Base-by-base conservation (phyloP, 2,113 vertebrate genomes). In the Hyaena hyaena region DNA sequence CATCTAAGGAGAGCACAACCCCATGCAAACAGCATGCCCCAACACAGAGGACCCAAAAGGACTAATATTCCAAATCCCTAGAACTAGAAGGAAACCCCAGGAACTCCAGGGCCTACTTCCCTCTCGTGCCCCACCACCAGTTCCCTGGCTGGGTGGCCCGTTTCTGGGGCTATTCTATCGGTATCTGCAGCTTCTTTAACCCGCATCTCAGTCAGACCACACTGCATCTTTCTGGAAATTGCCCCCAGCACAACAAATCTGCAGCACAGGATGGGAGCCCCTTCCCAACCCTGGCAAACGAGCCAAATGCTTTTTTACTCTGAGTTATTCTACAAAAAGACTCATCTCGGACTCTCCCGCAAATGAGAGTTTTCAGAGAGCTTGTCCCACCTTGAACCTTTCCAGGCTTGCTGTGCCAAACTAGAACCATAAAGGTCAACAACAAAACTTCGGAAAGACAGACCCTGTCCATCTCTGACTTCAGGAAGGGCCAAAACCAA, bases 401-500 rank as follows among this genome's bases (percentile, higher is more conserved):
- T 73, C 50, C 33, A 4, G 3, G 53, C 35, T 66, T 66, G 66
- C 71, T 77, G 9, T 66, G 28, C 12, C 73, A 81, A n/a, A 92
- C n/a, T 35, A 88, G n/a, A 94, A 31, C n/a, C 66, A 61, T 28
- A 55, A 92, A 81, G 43, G 28, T 74, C 23, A 83, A 5, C 35
- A 43, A 79, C 11, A 58, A 96, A 68, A 23, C 26, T 94, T 65
- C 35, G 65, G 39, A 48, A 73, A 76, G 15, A 77, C 55, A 88
- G 48, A 74, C 66, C 43, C 26, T 26, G 12, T 6, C 71, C 73
- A 35, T 65, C 63, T 87, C 77, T 33, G 23, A 87, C 61, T 80
- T 53, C 66, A 88, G 48, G 50, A 88, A 93, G 74, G 7, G 55
- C 31, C 82, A 82, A 95, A 90, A 71, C 14, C 58, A 82, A 93